Percentiles rank a stretch among this genome's conserved stretches.
Conservation (phyloP, 2,888 invertebrate genomes). For the Peribatodes rhomboidaria region DNA sequence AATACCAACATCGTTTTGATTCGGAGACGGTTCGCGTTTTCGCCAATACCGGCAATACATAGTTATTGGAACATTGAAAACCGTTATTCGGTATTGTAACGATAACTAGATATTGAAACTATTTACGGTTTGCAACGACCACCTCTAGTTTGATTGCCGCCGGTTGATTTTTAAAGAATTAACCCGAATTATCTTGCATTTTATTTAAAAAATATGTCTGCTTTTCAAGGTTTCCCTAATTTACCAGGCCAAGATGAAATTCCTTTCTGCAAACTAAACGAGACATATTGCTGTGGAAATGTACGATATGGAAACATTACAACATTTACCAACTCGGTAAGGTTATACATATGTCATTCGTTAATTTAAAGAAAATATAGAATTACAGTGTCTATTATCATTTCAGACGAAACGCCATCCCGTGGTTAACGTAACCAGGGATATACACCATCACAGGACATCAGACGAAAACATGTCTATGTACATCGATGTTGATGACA, state of each 20-base stretch:
- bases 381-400: constrained; percentile 5
- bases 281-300: constrained; percentile 87
- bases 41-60: too few species aligned
- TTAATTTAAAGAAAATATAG: neutral
- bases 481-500: constrained; percentile 88
- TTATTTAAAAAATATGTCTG: constrained; percentile 70
- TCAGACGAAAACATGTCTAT: constrained; percentile 86
- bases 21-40: too few species aligned
- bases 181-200: constrained; percentile 15
- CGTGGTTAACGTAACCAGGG: constrained; percentile 89
- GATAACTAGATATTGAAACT: too few species aligned
- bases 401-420: constrained; percentile 89
- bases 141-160: too few species aligned
- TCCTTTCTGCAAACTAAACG: constrained; percentile 88
- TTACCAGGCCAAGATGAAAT: constrained; percentile 83
- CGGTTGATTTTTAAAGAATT: too few species aligned
- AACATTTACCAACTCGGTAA: constrained; percentile 87
- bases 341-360: constrained; percentile 62
- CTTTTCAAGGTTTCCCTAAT: constrained; percentile 83
- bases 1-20: too few species aligned
- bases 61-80: too few species aligned
- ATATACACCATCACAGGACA: constrained; percentile 86
- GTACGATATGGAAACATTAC: constrained; percentile 85
- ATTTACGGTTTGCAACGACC: too few species aligned
- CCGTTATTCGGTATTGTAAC: too few species aligned